These are phyloP conservation scores for Oncorhynchus nerka DNA, from an alignment of 2,113 vertebrate genomes.

Conservation along the genomic window DNA sequence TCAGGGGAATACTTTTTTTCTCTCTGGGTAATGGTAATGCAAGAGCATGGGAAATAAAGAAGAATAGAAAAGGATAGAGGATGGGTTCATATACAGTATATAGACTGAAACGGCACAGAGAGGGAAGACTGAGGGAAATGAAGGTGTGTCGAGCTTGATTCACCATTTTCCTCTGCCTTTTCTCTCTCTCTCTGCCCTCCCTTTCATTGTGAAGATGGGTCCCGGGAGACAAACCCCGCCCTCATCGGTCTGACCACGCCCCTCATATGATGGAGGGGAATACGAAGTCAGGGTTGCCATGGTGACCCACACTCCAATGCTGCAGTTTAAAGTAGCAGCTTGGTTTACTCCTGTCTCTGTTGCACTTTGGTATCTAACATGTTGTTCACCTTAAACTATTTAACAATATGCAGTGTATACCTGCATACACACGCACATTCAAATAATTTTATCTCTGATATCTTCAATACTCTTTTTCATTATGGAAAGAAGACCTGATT, in stretches of 20 bases:
- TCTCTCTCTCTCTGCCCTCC: not conserved
- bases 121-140: not conserved
- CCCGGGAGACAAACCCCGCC: slow-evolving; percentile 20
- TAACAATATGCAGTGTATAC: not conserved
- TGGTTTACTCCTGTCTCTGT: not conserved
- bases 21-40: too few relatives aligned
- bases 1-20: too few relatives aligned
- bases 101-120: not conserved
- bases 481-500: too few relatives aligned
- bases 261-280: slow-evolving; percentile 10
- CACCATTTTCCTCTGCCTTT: not conserved
- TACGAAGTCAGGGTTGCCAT: slow-evolving; percentile 28
- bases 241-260: slow-evolving; percentile 8
- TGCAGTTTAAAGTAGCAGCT: not conserved
- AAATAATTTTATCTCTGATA: too few relatives aligned
- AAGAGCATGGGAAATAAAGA: too few relatives aligned
- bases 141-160: not conserved
- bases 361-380: not conserved
- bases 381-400: not conserved
- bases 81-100: too few relatives aligned
- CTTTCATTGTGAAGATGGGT: slow-evolving; percentile 6
- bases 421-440: too few relatives aligned
- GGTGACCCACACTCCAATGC: not conserved
- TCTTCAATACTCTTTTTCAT: too few relatives aligned
- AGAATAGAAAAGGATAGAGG: too few relatives aligned